Percentiles rank a stretch among this genome's conserved stretches.
phyloP scores from a whole-genome alignment of 2,797 vertebrate species.

The Borostomias antarcticus region DNA sequence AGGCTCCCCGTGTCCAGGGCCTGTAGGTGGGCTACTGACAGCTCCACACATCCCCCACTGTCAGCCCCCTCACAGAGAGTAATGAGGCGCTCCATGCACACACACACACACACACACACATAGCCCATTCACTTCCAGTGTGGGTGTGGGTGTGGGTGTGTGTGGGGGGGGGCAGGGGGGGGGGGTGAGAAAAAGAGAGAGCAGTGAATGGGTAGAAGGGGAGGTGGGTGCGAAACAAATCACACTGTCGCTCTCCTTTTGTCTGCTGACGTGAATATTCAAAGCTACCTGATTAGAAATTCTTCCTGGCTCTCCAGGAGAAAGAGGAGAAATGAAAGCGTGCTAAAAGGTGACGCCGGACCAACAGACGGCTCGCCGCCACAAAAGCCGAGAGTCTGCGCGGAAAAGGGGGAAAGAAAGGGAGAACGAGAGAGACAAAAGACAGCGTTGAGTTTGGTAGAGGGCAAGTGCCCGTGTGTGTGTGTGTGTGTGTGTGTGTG shows the following conservation, averaged over 20 bases:
- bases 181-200: conserved; percentile 16
- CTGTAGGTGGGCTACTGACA: conserved; percentile 51
- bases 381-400: conserved; percentile 26
- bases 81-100: conserved; percentile 52
- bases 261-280: conserved; percentile 18
- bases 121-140: conserved; percentile 27
- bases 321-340: conserved; percentile 31
- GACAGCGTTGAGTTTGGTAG: conserved; percentile 25
- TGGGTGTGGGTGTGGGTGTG: conserved; percentile 13
- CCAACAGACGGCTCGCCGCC: conserved; percentile 34
- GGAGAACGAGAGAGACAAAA: conserved; percentile 30
- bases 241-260: conserved; percentile 49
- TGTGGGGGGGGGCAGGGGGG: conserved; percentile 27
- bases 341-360: conserved; percentile 19
- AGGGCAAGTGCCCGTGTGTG: not conserved
- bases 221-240: conserved; percentile 41
- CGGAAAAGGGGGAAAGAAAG: conserved; percentile 2
- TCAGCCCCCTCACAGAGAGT: conserved; percentile 55
- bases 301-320: conserved; percentile 37
- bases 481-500: not conserved
- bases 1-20: conserved; percentile 44
- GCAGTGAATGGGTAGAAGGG: not conserved
- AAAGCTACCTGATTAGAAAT: conserved; percentile 39
- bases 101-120: conserved; percentile 18
- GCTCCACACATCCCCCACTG: conserved; percentile 43